These are phyloP conservation scores for Leptinotarsa juncta DNA, from an alignment of 2,888 invertebrate species.

Conservation along the genomic window DNA sequence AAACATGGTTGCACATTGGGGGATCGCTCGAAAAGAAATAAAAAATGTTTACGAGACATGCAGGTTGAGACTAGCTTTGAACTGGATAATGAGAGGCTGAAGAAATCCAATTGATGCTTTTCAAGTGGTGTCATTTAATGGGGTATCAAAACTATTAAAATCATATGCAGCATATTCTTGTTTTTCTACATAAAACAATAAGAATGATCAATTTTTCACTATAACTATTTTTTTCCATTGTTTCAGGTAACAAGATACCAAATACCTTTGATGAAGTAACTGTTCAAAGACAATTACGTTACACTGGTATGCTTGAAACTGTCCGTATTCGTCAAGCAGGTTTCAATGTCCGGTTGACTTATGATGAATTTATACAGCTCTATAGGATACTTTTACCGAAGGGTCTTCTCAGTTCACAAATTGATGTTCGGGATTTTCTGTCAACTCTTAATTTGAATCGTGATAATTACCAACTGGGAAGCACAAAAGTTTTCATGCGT, in stretches of 20 bases:
- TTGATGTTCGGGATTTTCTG: slow-evolving; percentile 87
- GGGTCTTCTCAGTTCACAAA: slow-evolving; percentile 86
- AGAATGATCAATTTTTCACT: background rate
- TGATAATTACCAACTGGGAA: slow-evolving; percentile 89
- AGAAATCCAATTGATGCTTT: no score
- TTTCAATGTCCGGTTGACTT: slow-evolving; percentile 92
- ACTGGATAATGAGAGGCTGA: no score
- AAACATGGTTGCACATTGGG: no score
- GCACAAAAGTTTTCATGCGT: slow-evolving; percentile 80
- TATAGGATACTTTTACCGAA: slow-evolving; percentile 92
- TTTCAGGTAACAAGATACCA: slow-evolving; percentile 75
- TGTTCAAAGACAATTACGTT: slow-evolving; percentile 89
- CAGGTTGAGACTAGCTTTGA: no score
- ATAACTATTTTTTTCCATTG: background rate
- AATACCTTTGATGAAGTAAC: slow-evolving; percentile 94
- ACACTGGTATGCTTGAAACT: slow-evolving; percentile 97
- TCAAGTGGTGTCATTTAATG: no score
- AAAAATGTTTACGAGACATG: no score
- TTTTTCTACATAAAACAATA: no score
- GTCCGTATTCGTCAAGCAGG: slow-evolving; percentile 95
- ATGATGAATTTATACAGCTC: slow-evolving; percentile 93
- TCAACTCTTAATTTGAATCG: slow-evolving; percentile 85
- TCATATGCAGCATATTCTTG: no score
- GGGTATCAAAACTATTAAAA: no score
- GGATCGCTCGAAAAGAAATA: no score